These are phyloP conservation scores for Melanchra persicariae DNA, from an alignment of 2,888 invertebrate species.

Conservation along the genomic window DNA sequence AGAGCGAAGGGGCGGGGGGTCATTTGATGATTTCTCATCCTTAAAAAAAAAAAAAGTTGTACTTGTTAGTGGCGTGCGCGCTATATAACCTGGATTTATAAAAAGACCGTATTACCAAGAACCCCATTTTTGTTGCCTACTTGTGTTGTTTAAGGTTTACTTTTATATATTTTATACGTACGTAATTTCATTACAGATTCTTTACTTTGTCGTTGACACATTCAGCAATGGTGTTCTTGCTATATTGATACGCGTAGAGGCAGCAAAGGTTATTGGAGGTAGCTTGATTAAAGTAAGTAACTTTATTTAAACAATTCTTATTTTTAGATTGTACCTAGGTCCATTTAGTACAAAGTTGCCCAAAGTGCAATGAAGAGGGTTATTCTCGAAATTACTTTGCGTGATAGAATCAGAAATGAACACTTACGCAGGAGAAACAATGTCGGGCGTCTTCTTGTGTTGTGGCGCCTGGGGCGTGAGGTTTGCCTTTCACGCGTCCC, in stretches of 20 bases:
- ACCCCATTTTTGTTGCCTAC: background rate
- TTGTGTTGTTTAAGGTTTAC: background rate
- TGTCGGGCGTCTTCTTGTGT: too few relatives aligned
- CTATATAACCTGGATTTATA: background rate
- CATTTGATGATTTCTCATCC: too few relatives aligned
- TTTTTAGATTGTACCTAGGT: background rate
- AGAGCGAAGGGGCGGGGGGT: too few relatives aligned
- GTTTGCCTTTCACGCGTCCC: too few relatives aligned
- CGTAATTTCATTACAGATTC: slow-evolving; percentile 1
- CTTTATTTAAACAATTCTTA: background rate
- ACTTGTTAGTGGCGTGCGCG: background rate
- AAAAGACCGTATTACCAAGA: background rate
- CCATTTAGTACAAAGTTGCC: background rate
- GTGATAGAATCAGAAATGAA: background rate
- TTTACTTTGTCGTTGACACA: background rate
- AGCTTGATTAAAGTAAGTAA: background rate
- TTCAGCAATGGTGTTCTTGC: background rate
- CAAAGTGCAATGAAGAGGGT: background rate
- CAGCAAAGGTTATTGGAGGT: background rate
- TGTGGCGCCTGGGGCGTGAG: too few relatives aligned
- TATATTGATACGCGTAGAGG: slow-evolving; percentile 1
- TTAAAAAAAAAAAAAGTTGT: too few relatives aligned
- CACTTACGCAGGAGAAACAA: background rate
- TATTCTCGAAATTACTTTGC: background rate
- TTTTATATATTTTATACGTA: background rate